Percentiles rank a stretch among this genome's conserved stretches.
phyloP scores from a whole-genome alignment of 2,888 invertebrate genomes.

The Drymonia ruficornis region DNA sequence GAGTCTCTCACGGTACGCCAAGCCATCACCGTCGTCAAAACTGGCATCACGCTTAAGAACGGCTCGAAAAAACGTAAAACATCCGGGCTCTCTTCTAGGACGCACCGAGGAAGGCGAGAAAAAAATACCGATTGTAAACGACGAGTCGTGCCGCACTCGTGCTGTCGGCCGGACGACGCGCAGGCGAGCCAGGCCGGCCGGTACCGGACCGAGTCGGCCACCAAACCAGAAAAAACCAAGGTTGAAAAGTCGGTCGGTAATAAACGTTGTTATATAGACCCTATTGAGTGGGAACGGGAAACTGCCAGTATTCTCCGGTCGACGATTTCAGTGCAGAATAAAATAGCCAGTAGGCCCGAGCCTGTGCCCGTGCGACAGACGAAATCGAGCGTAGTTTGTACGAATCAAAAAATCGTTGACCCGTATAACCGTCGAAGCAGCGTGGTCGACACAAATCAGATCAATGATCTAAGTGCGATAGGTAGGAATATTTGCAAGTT shows the following conservation, averaged over 20 bases:
- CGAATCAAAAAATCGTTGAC: slow-evolving; percentile 52
- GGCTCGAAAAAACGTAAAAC: slow-evolving; percentile 79
- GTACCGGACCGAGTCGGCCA: slow-evolving; percentile 76
- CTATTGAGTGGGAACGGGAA: slow-evolving; percentile 81
- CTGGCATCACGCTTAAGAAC: slow-evolving; percentile 66
- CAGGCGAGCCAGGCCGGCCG: slow-evolving; percentile 55
- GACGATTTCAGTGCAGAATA: slow-evolving; percentile 77
- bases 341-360: slow-evolving; percentile 60
- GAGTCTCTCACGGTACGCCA: slow-evolving; percentile 79
- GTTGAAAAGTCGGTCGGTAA: slow-evolving; percentile 80
- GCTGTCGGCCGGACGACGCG: slow-evolving; percentile 67
- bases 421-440: slow-evolving; percentile 56
- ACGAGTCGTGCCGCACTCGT: slow-evolving; percentile 71
- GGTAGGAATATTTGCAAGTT: slow-evolving; percentile 75
- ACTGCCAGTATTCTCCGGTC: slow-evolving; percentile 82
- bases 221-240: slow-evolving; percentile 67
- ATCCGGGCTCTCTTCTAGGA: slow-evolving; percentile 79
- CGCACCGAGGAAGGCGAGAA: slow-evolving; percentile 75
- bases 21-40: slow-evolving; percentile 77
- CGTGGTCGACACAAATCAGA: slow-evolving; percentile 60
- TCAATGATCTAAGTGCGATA: slow-evolving; percentile 74
- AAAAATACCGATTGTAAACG: slow-evolving; percentile 74
- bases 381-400: slow-evolving; percentile 61
- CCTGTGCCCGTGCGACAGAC: slow-evolving; percentile 57
- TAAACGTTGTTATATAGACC: slow-evolving; percentile 82